Evolutionary conservation across 2,888 invertebrate species (phyloP).

Genomic region (Odontomyia ornata): DNA sequence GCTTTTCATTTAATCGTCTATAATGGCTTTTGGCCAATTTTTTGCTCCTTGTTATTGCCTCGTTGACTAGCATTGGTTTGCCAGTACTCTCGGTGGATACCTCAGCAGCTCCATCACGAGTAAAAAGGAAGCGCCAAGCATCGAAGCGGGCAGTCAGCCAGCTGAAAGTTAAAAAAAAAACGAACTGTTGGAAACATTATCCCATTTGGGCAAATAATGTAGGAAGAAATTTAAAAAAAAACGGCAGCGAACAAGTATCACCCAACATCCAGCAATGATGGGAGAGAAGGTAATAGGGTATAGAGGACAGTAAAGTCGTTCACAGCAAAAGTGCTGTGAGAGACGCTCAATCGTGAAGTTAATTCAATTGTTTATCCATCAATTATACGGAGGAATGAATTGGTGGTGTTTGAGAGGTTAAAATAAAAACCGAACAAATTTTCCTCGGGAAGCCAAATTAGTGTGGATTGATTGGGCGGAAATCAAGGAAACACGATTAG

Average conservation of each 20-base stretch:
- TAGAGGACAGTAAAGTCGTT: not conserved
- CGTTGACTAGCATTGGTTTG: not conserved
- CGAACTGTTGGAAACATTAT: conserved; percentile 11
- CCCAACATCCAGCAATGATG: not conserved
- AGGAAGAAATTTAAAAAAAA: conserved; percentile 4
- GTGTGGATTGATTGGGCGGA: conserved; percentile 16
- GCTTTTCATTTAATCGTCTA: conserved; percentile 40
- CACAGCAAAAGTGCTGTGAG: not conserved
- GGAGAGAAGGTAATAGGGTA: not conserved
- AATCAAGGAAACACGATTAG: conserved; percentile 7
- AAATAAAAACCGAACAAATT: not conserved
- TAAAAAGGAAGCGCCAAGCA: conserved; percentile 2
- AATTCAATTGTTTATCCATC: conserved; percentile 50
- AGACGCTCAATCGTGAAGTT: conserved; percentile 45
- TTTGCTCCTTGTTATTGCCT: conserved; percentile 1
- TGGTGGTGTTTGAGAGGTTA: not conserved
- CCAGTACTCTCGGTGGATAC: not conserved
- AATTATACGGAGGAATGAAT: conserved; percentile 47
- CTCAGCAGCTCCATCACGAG: not conserved
- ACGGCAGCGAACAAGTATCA: not conserved
- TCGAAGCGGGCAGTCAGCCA: not conserved
- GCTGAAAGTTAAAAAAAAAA: conserved; percentile 14
- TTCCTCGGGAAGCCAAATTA: conserved; percentile 5
- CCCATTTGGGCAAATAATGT: conserved; percentile 9
- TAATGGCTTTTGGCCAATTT: conserved; percentile 9